Percentiles rank a stretch among this genome's conserved stretches.
Conservation (phyloP, 1,140 invertebrate species). For the Olivierus martensii region DNA sequence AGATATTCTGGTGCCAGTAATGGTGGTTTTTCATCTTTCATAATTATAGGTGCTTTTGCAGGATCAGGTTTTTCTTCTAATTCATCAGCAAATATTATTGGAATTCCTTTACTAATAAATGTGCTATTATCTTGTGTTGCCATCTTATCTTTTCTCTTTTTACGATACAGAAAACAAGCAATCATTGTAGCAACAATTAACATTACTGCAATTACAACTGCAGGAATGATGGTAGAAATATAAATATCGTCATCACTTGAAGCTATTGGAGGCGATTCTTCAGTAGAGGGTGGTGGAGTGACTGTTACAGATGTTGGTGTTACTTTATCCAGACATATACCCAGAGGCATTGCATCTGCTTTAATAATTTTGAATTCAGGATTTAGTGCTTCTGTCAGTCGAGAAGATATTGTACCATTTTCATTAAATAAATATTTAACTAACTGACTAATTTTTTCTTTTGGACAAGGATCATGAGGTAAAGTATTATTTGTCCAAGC, state of each 20-base stretch:
- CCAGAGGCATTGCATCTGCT: slow-evolving; percentile 51
- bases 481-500: slow-evolving; percentile 65
- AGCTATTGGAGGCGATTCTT: slow-evolving; percentile 19
- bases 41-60: slow-evolving; percentile 77
- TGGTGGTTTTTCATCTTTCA: slow-evolving; percentile 85
- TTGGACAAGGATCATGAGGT: slow-evolving; percentile 51
- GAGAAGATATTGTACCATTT: slow-evolving; percentile 35
- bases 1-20: slow-evolving; percentile 60
- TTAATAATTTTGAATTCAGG: slow-evolving; percentile 61
- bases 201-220: slow-evolving; percentile 77
- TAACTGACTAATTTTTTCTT: slow-evolving; percentile 52
- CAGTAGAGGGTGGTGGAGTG: slow-evolving; percentile 29
- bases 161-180: slow-evolving; percentile 73
- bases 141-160: slow-evolving; percentile 66
- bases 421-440: slow-evolving; percentile 42
- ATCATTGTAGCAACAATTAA: slow-evolving; percentile 68
- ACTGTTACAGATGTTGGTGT: slow-evolving; percentile 28
- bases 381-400: slow-evolving; percentile 53
- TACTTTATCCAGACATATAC: slow-evolving; percentile 46
- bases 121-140: slow-evolving; percentile 44
- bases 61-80: slow-evolving; percentile 76
- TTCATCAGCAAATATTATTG: slow-evolving; percentile 85
- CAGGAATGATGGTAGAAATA: slow-evolving; percentile 78
- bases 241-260: slow-evolving; percentile 53
- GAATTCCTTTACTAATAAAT: slow-evolving; percentile 74